These are phyloP conservation scores for Xylocopa sonorina DNA, from an alignment of 1,140 invertebrate genomes.

Conservation along the genomic window DNA sequence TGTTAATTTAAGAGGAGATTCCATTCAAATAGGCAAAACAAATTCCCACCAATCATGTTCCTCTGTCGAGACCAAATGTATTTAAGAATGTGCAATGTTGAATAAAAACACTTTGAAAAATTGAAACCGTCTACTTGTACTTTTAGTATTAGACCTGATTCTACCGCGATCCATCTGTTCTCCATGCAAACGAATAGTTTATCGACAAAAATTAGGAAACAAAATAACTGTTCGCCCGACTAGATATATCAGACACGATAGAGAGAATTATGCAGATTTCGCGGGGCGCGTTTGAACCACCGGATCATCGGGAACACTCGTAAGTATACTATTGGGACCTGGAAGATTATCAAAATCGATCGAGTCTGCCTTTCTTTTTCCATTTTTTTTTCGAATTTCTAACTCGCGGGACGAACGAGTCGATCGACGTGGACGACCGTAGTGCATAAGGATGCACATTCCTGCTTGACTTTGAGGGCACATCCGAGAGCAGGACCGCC, in stretches of 20 bases:
- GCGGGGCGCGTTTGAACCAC: constrained; percentile 52
- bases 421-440: constrained; percentile 39
- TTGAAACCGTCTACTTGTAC: background rate
- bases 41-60: constrained; percentile 76
- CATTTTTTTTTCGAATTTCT: no score
- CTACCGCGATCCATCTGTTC: no score
- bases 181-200: no score
- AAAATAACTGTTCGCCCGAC: no score
- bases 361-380: constrained; percentile 37
- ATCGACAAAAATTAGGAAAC: no score
- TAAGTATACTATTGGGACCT: constrained; percentile 62
- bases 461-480: constrained; percentile 35
- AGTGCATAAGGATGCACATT: constrained; percentile 63
- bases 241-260: no score
- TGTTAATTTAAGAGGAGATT: constrained; percentile 33
- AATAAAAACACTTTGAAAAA: constrained; percentile 56
- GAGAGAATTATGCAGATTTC: constrained; percentile 70
- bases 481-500: constrained; percentile 19
- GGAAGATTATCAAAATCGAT: constrained; percentile 70
- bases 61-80: constrained; percentile 79
- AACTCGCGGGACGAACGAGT: constrained; percentile 43
- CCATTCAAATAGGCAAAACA: constrained; percentile 35
- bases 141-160: no score
- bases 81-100: constrained; percentile 79
- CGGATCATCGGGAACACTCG: constrained; percentile 59